Evolutionary conservation across 1,140 invertebrate species (phyloP).

Genomic region (Phortica variegata): DNA sequence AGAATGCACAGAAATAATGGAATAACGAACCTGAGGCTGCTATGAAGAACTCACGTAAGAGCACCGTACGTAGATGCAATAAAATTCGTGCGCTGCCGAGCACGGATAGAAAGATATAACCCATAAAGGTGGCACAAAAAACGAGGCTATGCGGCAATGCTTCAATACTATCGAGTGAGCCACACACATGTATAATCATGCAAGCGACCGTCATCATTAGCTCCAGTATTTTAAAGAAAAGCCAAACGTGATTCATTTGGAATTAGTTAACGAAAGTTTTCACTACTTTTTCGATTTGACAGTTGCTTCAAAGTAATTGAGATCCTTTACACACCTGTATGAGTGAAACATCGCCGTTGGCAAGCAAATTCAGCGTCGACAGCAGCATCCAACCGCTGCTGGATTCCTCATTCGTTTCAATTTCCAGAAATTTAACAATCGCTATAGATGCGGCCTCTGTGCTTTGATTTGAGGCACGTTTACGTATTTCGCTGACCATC

Average conservation of each 20-base stretch:
- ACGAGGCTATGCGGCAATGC: neutral
- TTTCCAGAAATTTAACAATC: conserved; percentile 94
- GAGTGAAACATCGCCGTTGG: conserved; percentile 77
- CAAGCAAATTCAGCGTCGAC: conserved; percentile 85
- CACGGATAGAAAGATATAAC: neutral
- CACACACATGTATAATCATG: neutral
- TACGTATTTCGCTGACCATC: conserved; percentile 93
- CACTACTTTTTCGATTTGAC: too few relatives aligned
- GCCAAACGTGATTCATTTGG: neutral
- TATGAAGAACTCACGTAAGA: neutral
- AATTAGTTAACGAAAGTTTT: neutral
- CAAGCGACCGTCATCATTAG: neutral
- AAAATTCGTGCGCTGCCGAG: neutral
- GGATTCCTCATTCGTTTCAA: conserved; percentile 86
- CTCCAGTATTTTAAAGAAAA: neutral
- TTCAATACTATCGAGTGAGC: neutral
- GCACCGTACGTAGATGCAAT: neutral
- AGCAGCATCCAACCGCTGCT: conserved; percentile 97
- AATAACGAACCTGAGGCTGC: neutral
- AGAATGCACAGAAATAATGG: neutral
- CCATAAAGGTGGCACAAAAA: neutral
- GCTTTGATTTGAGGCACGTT: conserved; percentile 91
- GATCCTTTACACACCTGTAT: conserved; percentile 70
- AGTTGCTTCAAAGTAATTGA: too few relatives aligned
- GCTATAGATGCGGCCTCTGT: conserved; percentile 94